Evolutionary conservation across 53 echinoderm and acorn worm species (phyloP), one percentile per base, ranked within the genome.

Genomic region (Crossaster papposus): DNA sequence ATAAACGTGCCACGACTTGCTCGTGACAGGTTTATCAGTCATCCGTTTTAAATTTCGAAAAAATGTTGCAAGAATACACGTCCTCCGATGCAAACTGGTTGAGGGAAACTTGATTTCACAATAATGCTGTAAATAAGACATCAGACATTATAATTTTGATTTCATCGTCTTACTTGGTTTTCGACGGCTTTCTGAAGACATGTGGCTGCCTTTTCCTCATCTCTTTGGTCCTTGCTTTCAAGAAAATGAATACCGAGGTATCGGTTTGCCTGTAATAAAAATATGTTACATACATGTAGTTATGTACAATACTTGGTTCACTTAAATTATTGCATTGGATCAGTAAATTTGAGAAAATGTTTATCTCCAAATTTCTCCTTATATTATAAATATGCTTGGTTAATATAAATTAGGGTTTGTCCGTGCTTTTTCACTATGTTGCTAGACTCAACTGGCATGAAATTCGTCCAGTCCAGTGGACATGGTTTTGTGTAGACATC

Each of bases 161-260:
- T 26, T 44, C 18, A 30, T 15, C 38, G 37, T 34, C 88, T 83
- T 76, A 97, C 97, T 91, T 94, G 83, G 44, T 95, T 79, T 50
- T 92, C 71, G 36, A 81, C 93, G 65, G 95, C 97, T 90, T 73
- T 74, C 70, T 95, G 79, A 4, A 97, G 88, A 80, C 88, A 88
- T 31, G 71, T 23, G 8, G 91, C 90, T 30, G 95, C 97, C 81
- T 77, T 95, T 36, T 81, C n/a, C 54, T 88, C 74, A 51, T 97
- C 89, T 37, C 79, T 76, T 24, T 83, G 14, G 50, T 72, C 81
- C 36, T 90, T 73, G 77, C 79, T 71, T 34, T 92, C 80, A 50
- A 94, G 82, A 80, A 88, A 94, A 83, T 92, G 91, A 31, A 81
- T 74, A 14, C 96, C 96, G n/a, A 96, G 81, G 68, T 95, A 95